These are phyloP conservation scores for Tupaia chinensis DNA, from an alignment of 2,113 vertebrate species.

Conservation along the genomic window DNA sequence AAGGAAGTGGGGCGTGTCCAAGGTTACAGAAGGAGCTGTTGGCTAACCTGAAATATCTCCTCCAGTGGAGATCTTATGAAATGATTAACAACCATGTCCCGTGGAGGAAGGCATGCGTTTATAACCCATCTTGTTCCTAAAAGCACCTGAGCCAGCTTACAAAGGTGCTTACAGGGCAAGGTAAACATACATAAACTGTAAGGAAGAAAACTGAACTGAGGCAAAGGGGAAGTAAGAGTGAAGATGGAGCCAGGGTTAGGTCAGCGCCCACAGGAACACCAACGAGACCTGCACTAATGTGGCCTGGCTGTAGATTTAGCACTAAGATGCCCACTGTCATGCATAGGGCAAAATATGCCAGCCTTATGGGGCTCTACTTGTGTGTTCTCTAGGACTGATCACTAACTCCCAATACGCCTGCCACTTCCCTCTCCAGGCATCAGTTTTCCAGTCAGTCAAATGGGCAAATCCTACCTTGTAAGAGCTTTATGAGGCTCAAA, in stretches of 20 bases:
- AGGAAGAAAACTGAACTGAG: not conserved
- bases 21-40: slow-evolving; percentile 10
- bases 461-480: not conserved
- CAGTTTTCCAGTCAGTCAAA: not conserved
- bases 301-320: fast-evolving
- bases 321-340: not conserved
- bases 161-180: not conserved
- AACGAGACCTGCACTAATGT: not conserved
- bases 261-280: not conserved
- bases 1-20: not conserved
- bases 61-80: slow-evolving; percentile 7
- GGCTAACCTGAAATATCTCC: not conserved
- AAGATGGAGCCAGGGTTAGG: not conserved
- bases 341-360: not conserved
- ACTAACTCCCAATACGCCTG: not conserved
- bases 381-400: not conserved
- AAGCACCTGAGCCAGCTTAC: not conserved
- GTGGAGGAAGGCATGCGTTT: not conserved
- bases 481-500: not conserved
- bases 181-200: not conserved
- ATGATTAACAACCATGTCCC: slow-evolving; percentile 1
- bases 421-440: not conserved
- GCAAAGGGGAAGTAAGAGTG: not conserved
- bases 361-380: not conserved
- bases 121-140: not conserved